Evolutionary conservation across 2,113 vertebrate genomes (phyloP).

Genomic region (Pollachius pollachius): DNA sequence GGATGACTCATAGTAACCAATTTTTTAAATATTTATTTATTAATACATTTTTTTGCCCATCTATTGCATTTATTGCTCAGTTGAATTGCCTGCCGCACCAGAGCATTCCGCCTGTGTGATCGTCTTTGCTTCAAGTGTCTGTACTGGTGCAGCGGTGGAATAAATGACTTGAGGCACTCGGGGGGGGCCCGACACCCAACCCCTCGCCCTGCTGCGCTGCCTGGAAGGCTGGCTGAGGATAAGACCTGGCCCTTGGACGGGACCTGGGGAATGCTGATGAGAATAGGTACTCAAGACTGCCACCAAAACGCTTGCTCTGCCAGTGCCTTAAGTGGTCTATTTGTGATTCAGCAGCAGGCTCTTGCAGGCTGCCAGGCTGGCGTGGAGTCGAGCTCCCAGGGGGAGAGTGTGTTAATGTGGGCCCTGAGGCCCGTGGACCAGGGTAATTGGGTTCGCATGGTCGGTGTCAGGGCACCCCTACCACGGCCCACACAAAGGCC

Average conservation of each 20-base stretch:
- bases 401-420: slow-evolving; percentile 62
- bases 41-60: neutral
- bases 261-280: slow-evolving; percentile 52
- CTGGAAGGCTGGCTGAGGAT: slow-evolving; percentile 37
- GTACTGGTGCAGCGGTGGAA: neutral
- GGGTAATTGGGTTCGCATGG: slow-evolving; percentile 76
- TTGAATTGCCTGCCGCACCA: neutral
- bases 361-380: slow-evolving; percentile 64
- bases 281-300: slow-evolving; percentile 56
- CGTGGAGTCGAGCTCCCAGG: slow-evolving; percentile 59
- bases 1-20: neutral
- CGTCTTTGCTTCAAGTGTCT: neutral
- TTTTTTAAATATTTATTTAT: neutral
- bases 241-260: slow-evolving; percentile 41
- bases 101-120: slow-evolving; percentile 4
- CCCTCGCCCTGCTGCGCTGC: slow-evolving; percentile 14
- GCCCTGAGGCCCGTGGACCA: slow-evolving; percentile 60
- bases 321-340: slow-evolving; percentile 68
- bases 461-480: slow-evolving; percentile 67
- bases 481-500: slow-evolving; percentile 67
- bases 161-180: slow-evolving; percentile 6
- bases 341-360: slow-evolving; percentile 72
- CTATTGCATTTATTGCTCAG: neutral
- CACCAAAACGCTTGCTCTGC: slow-evolving; percentile 54
- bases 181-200: neutral